These are phyloP conservation scores for Pontoporia blainvillei DNA, from an alignment of 2,113 vertebrate species.

Conservation along the genomic window DNA sequence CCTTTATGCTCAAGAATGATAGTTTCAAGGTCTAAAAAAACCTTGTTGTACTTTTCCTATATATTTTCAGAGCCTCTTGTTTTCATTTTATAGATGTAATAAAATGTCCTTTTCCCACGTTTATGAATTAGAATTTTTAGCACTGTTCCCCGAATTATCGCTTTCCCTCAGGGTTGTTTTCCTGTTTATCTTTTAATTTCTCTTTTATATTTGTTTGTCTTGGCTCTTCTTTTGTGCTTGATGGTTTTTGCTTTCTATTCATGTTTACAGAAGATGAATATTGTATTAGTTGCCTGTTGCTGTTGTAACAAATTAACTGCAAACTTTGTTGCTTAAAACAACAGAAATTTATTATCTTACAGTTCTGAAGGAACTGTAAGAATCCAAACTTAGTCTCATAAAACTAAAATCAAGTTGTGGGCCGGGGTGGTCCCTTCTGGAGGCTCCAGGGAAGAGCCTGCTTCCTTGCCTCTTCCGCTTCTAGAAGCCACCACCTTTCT, in stretches of 20 bases:
- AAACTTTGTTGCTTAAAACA: neutral
- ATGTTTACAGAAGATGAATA: neutral
- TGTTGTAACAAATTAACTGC: neutral
- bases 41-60: neutral
- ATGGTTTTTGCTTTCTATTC: neutral
- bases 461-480: neutral
- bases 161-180: neutral
- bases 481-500: neutral
- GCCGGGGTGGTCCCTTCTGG: neutral
- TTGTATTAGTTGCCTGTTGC: neutral
- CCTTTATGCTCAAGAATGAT: neutral
- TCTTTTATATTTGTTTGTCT: constrained; percentile 2
- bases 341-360: neutral
- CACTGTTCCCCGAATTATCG: neutral
- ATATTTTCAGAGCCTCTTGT: constrained; percentile 30
- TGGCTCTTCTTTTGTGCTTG: neutral
- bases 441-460: neutral
- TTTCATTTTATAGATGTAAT: constrained; percentile 30
- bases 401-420: neutral
- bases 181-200: neutral
- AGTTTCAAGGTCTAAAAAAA: neutral
- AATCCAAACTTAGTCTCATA: neutral
- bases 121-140: constrained; percentile 26
- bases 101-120: neutral
- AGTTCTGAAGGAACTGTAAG: neutral